Evolutionary conservation across 2,797 vertebrate species (phyloP).

Genomic region (Lithobates pipiens): DNA sequence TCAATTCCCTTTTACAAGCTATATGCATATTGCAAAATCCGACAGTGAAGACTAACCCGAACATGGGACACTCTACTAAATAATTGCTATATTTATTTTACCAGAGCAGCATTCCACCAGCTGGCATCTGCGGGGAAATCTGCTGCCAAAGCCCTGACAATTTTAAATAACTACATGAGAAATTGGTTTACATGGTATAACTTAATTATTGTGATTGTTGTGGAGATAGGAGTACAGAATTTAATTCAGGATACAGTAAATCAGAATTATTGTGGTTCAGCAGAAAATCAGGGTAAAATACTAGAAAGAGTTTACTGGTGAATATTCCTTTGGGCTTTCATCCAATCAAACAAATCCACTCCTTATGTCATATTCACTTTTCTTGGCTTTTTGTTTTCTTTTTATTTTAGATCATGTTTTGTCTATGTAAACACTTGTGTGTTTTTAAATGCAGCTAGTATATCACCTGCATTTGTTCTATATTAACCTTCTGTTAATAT

Average conservation of each 20-base stretch:
- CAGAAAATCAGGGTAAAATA: conserved; percentile 3
- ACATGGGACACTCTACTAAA: neutral
- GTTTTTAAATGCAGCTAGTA: neutral
- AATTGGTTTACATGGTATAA: neutral
- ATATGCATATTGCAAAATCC: too few species aligned
- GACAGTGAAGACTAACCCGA: neutral
- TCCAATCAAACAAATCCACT: too few species aligned
- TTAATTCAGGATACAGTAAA: neutral
- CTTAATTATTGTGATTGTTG: conserved; percentile 6
- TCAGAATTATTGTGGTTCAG: conserved; percentile 8
- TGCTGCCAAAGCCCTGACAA: conserved; percentile 2
- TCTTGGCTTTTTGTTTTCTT: too few species aligned
- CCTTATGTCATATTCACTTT: too few species aligned
- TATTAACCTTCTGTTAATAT: too few species aligned
- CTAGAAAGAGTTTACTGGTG: neutral
- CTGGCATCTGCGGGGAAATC: neutral
- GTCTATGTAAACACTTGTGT: too few species aligned
- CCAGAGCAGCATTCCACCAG: neutral
- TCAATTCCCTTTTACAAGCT: too few species aligned
- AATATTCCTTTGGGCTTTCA: too few species aligned
- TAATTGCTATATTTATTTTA: neutral
- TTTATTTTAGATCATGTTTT: neutral
- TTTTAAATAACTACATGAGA: neutral
- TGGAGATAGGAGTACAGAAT: neutral
- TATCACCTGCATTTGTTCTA: neutral